Conservation (phyloP, 2,797 vertebrate genomes). For the Cossypha niveicapilla region DNA sequence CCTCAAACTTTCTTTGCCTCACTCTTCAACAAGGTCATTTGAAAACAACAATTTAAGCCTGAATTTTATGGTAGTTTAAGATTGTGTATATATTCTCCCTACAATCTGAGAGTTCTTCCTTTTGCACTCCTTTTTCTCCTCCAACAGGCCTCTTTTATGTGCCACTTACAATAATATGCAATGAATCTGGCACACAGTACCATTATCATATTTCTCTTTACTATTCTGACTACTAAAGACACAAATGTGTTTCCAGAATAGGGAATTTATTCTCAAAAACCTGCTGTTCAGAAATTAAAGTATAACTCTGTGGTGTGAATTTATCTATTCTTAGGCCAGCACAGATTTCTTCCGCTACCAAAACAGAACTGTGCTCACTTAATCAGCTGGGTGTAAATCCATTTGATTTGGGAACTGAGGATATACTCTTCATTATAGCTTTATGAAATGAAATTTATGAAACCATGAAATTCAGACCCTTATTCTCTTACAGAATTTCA, state of each 20-base stretch:
- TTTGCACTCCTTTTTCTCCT: not conserved
- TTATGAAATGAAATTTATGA: not conserved
- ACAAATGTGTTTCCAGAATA: not conserved
- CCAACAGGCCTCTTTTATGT: not conserved
- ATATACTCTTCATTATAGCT: not conserved
- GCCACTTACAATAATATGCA: not conserved
- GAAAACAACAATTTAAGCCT: not conserved
- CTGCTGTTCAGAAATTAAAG: not conserved
- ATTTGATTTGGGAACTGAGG: not conserved
- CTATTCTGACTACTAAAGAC: not conserved
- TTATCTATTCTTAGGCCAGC: not conserved
- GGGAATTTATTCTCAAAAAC: not conserved
- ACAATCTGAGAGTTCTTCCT: not conserved
- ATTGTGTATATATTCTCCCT: not conserved
- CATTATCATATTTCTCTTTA: not conserved
- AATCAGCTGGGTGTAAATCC: not conserved
- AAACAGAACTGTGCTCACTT: not conserved
- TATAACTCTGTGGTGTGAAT: not conserved
- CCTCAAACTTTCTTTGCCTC: not conserved
- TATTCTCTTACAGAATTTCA: not conserved
- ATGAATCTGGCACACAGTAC: not conserved
- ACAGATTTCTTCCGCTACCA: not conserved
- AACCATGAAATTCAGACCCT: not conserved
- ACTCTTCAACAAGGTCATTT: not conserved
- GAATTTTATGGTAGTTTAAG: not conserved